Base-by-base conservation (phyloP, 2,888 invertebrate genomes). In the Nasonovia ribisnigri region DNA sequence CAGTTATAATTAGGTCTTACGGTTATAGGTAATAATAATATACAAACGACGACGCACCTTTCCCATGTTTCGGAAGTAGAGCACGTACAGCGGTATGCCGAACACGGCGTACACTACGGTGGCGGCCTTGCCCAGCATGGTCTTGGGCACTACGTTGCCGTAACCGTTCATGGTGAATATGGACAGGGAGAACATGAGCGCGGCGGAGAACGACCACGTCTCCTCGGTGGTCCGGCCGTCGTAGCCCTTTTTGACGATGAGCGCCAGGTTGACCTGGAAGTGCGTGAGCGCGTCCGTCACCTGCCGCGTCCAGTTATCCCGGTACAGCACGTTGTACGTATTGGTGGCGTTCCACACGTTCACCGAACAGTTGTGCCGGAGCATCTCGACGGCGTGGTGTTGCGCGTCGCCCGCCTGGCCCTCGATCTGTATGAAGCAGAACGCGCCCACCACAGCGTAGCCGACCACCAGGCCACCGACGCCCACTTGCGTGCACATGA, bases 151-250 rank as follows among this genome's bases (percentile, higher is more conserved):
- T 96, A 98, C 97, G 95, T 98, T 98, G 0, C 98, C 98, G 95
- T 98, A 98, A 5, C 98, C 98, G 95, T 98, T 98, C 98, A 98
- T 98, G 10, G 98, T 98, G 95, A 98, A 98, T 13, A 98, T 97
- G 48, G 98, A 98, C 26, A 98, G 96, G 54, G 98, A 98, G 95
- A 98, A 98, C 98, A 98, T 98, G 8, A 98, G 96, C 0, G 98
- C 98, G 0, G 98, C 98, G 0, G 98, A 98, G 95, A 98, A 98
- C 0, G 97, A 97, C 98, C 98, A 98, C 93, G 97, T 97, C 94
- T 98, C 97, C 88, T 96, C 96, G 26, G 95, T 95, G 4, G 97
- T 96, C 46, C 97, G 96, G 1, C 97, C 98, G 95, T 97, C 97
- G 95, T 98, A 98, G 0, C 98, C 98, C 20, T 97, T 97, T 91